Evolutionary conservation across 2,888 invertebrate genomes (phyloP).

Genomic region (Hylaea fasciaria): DNA sequence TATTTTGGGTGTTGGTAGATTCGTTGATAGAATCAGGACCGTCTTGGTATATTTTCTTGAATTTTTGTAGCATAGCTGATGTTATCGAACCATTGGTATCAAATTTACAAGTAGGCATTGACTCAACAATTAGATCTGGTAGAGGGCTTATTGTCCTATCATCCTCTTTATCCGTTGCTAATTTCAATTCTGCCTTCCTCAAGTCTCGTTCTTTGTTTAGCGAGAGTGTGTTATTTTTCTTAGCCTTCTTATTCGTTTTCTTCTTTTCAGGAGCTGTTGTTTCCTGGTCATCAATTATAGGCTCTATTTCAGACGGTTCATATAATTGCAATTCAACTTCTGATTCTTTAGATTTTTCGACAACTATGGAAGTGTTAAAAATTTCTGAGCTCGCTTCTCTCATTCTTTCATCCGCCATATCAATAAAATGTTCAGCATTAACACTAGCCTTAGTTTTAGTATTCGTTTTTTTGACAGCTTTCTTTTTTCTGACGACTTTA

Average conservation of each 20-base stretch:
- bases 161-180: constrained; percentile 35
- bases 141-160: constrained; percentile 66
- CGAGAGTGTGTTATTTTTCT: constrained; percentile 32
- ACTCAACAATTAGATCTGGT: constrained; percentile 68
- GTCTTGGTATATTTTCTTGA: constrained; percentile 57
- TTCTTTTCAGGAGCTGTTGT: constrained; percentile 30
- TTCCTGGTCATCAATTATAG: constrained; percentile 43
- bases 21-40: constrained; percentile 50
- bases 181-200: constrained; percentile 34
- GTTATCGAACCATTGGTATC: constrained; percentile 54
- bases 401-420: constrained; percentile 67
- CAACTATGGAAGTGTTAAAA: constrained; percentile 60
- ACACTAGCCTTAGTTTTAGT: constrained; percentile 19
- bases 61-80: constrained; percentile 56
- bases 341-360: constrained; percentile 38
- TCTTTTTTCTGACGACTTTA: constrained; percentile 42
- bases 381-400: constrained; percentile 52
- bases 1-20: constrained; percentile 60
- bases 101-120: constrained; percentile 41
- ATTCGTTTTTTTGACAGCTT: constrained; percentile 28
- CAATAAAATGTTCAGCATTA: constrained; percentile 32
- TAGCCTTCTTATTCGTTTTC: constrained; percentile 38
- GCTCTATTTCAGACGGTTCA: constrained; percentile 58
- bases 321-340: constrained; percentile 46
- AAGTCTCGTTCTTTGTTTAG: constrained; percentile 34